Conservation (phyloP, 2,797 vertebrate genomes). For the Hozukius guyotensis region DNA sequence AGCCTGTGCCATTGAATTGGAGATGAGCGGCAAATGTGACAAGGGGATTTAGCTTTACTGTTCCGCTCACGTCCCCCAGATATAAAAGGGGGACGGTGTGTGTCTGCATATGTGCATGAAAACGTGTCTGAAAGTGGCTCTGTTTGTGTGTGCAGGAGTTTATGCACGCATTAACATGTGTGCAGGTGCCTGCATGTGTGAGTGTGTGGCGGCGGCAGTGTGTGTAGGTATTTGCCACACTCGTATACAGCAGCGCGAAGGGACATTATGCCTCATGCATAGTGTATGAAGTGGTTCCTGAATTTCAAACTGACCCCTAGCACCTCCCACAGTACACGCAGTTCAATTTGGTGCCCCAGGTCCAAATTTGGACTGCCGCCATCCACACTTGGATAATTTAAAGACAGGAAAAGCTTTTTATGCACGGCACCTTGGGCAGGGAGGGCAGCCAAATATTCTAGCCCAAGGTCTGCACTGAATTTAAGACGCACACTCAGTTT, state of each 20-base stretch:
- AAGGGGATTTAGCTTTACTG: constrained; percentile 71
- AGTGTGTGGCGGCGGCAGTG: constrained; percentile 2
- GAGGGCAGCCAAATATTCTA: constrained; percentile 56
- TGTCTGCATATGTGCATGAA: constrained; percentile 40
- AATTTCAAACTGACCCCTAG: constrained; percentile 68
- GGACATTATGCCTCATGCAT: constrained; percentile 67
- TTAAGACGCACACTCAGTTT: constrained; percentile 17
- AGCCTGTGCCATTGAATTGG: constrained; percentile 70
- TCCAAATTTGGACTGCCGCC: constrained; percentile 61
- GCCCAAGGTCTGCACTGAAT: constrained; percentile 48
- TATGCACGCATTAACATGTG: background rate
- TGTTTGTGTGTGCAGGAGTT: constrained; percentile 19
- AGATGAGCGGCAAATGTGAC: constrained; percentile 75
- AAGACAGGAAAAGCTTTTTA: constrained; percentile 64
- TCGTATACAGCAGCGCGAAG: constrained; percentile 32
- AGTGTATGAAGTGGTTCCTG: constrained; percentile 61
- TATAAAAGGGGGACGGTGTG: constrained; percentile 52
- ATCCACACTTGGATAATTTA: constrained; percentile 68
- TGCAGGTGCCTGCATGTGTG: background rate
- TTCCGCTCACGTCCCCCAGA: constrained; percentile 64
- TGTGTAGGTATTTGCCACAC: constrained; percentile 30
- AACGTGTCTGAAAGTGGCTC: constrained; percentile 29
- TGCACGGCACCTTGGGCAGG: constrained; percentile 43
- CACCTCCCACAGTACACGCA: constrained; percentile 51
- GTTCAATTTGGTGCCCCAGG: constrained; percentile 54